Base-by-base conservation (phyloP, 35 echinoderm and acorn worm species). In the Acanthaster planci region DNA sequence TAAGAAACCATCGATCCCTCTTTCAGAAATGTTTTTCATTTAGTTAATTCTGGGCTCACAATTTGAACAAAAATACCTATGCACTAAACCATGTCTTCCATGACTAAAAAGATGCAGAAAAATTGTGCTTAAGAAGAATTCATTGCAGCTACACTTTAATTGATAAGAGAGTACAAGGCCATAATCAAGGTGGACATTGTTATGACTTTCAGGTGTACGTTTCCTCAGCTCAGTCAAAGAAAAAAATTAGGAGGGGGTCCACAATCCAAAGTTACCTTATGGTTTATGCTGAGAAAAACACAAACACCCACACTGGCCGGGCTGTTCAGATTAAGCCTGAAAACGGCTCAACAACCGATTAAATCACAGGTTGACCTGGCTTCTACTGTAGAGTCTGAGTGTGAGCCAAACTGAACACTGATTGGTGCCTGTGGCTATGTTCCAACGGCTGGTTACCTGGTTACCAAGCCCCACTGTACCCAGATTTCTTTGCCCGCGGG, bases 311-410 rank as follows among this genome's bases (percentile, higher is more conserved):
- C 26, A 10, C 29, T 72, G 34, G 64, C 34, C 30, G 3, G 18
- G 64, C 30, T 29, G 64, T 72, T 72, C 64, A 72, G 64, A 29
- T 14, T 34, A 10, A 34, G 34, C 64, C 30, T 10, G 64, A 34
- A 72, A 72, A 31, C 18, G 4, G 64, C 42, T 47, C 42, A 47
- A 47, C 42, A 12, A 12, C 42, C 42, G 42, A 47, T 47, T 47
- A 72, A 72, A 72, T 72, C 64, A 26, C 19, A 31, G 18, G 64
- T 10, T 72, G 64, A 72, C 64, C 64, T 72, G 64, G 64, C 64
- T 59, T 59, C 23, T 59, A n/a, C n/a, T 47, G 12, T 47, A 47
- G 4, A 47, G 42, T 47, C 42, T 47, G 12, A 14, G 34, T 26
- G 9, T 19, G 64, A 35, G 60, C 60, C 31, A 72, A 47, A 47